phyloP scores from a whole-genome alignment of 2,797 vertebrate species.

The Sebastes minor region DNA sequence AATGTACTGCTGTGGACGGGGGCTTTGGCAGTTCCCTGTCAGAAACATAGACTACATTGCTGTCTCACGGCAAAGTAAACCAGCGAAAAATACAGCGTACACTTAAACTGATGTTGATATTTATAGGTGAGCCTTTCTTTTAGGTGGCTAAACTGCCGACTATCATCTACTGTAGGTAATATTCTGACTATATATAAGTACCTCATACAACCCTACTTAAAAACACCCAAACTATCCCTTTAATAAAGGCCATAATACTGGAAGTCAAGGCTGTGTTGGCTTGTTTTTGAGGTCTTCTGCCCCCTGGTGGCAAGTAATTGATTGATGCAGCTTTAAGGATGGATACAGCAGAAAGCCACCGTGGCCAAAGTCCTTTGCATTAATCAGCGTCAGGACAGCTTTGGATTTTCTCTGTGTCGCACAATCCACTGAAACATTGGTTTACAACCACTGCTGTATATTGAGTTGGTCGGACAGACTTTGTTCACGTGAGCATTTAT shows the following conservation, averaged over 20 bases:
- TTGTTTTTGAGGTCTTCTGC: not conserved
- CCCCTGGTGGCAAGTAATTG: not conserved
- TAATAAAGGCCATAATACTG: not conserved
- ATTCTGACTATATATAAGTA: too few relatives aligned
- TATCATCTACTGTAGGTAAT: too few relatives aligned
- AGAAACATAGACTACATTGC: too few relatives aligned
- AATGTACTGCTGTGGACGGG: too few relatives aligned
- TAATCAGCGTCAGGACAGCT: not conserved
- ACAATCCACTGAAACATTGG: not conserved
- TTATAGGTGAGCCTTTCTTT: not conserved
- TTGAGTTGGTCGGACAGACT: not conserved
- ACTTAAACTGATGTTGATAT: not conserved
- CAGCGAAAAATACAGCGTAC: not conserved
- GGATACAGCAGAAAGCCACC: not conserved
- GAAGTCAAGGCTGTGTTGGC: not conserved
- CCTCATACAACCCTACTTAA: too few relatives aligned
- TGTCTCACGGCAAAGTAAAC: too few relatives aligned
- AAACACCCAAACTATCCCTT: not conserved
- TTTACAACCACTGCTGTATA: conserved; percentile 3
- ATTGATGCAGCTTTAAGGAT: conserved; percentile 15
- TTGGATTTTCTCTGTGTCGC: not conserved
- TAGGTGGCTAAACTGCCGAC: not conserved
- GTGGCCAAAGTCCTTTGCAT: not conserved
- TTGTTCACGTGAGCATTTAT: conserved; percentile 15
- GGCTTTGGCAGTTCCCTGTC: not conserved